These are phyloP conservation scores for Erpornis zantholeuca DNA, from an alignment of 2,113 vertebrate species.

Conservation along the genomic window DNA sequence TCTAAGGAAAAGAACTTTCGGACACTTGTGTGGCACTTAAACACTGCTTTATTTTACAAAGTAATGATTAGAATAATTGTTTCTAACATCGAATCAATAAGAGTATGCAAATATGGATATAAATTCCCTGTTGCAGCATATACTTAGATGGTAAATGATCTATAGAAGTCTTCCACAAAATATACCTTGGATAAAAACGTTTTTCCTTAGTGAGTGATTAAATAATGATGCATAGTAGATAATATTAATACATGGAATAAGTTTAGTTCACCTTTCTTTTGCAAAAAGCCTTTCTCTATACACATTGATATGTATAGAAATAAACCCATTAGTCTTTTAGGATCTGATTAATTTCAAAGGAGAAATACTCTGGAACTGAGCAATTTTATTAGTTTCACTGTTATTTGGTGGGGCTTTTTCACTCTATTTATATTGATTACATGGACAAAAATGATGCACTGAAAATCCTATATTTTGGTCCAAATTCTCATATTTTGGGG, in stretches of 20 bases:
- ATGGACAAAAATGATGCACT: background rate
- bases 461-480: background rate
- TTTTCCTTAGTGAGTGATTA: background rate
- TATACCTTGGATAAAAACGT: background rate
- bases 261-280: background rate
- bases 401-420: background rate
- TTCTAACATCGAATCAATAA: background rate
- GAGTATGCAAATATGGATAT: background rate
- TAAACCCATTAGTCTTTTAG: background rate
- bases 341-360: background rate
- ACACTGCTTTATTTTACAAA: background rate
- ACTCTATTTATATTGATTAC: background rate
- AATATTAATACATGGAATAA: background rate
- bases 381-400: background rate
- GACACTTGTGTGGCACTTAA: background rate
- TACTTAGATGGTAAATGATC: background rate
- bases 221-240: background rate
- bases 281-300: background rate
- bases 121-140: background rate
- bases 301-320: background rate
- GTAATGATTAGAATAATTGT: background rate
- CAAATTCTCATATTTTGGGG: background rate
- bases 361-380: background rate
- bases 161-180: background rate
- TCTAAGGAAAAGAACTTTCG: background rate